Evolutionary conservation across 2,113 vertebrate genomes (phyloP).

Genomic region (Falcunculus frontatus): DNA sequence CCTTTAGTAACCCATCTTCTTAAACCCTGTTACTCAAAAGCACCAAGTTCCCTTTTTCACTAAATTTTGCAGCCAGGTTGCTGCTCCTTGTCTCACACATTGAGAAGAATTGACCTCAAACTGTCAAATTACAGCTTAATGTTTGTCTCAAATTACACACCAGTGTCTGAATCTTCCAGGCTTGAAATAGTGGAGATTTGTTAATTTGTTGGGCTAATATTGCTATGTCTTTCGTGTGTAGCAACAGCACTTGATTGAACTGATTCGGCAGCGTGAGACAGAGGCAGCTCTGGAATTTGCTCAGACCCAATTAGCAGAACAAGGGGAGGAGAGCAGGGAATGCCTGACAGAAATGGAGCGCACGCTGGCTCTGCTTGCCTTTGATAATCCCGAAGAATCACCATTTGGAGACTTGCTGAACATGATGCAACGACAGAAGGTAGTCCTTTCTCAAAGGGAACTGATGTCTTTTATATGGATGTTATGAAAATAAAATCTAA

Average conservation of each 20-base stretch:
- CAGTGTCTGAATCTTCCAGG: background rate
- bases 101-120: background rate
- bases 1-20: background rate
- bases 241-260: slow-evolving; percentile 98
- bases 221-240: slow-evolving; percentile 30
- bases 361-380: slow-evolving; percentile 91
- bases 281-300: slow-evolving; percentile 97
- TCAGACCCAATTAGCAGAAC: slow-evolving; percentile 95
- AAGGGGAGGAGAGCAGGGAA: slow-evolving; percentile 95
- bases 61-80: background rate
- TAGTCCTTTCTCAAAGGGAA: slow-evolving; percentile 22
- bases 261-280: slow-evolving; percentile 94
- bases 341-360: slow-evolving; percentile 98
- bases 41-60: background rate
- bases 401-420: slow-evolving; percentile 96
- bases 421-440: slow-evolving; percentile 98
- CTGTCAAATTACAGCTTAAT: background rate
- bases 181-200: background rate
- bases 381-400: slow-evolving; percentile 94
- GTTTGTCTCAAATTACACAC: background rate
- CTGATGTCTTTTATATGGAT: background rate
- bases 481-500: background rate
- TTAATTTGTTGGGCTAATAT: background rate
- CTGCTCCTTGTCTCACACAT: background rate
- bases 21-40: background rate